Evolutionary conservation across 30 jellyfish, hydroid and myxozoan species (phyloP).

Genomic region (Catostylus mosaicus): DNA sequence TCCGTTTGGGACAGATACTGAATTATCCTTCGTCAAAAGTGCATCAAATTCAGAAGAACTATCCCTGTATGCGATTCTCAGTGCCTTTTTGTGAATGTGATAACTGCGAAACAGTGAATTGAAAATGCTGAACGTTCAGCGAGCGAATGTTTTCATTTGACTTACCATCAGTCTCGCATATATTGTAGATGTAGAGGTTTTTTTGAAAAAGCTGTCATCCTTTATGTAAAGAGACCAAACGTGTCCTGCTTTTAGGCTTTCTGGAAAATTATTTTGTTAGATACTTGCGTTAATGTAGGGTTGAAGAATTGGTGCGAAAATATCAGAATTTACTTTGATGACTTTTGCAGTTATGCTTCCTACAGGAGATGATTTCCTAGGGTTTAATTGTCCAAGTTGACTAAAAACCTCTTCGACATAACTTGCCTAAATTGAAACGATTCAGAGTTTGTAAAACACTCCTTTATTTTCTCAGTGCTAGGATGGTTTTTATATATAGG

Average conservation of each 20-base stretch:
- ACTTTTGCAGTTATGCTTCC: slow-evolving; percentile 32
- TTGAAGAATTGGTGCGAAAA: not conserved
- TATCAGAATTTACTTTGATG: not conserved
- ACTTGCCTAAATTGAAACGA: slow-evolving; percentile 33
- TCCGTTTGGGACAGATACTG: slow-evolving; percentile 20
- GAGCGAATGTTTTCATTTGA: not conserved
- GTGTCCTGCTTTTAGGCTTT: slow-evolving; percentile 31
- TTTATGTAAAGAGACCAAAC: slow-evolving; percentile 66
- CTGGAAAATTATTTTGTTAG: slow-evolving; percentile 13
- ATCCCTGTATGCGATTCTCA: slow-evolving; percentile 23
- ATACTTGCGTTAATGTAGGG: not conserved
- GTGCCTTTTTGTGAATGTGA: slow-evolving; percentile 1
- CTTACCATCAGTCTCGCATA: not conserved
- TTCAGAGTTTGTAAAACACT: slow-evolving; percentile 37
- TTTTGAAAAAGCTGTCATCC: not conserved
- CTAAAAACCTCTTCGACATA: slow-evolving; percentile 20
- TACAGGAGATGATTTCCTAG: slow-evolving; percentile 23
- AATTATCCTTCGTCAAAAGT: slow-evolving; percentile 4
- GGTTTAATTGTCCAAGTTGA: slow-evolving; percentile 13
- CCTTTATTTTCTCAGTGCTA: slow-evolving; percentile 16
- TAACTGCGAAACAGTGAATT: slow-evolving; percentile 20
- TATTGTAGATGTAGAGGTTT: slow-evolving; percentile 7
- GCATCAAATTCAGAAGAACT: slow-evolving; percentile 8
- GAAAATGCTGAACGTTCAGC: slow-evolving; percentile 6
- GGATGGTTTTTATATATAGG: not conserved